phyloP scores from a whole-genome alignment of 2,888 invertebrate species.

The Drepanosiphum platanoidis region DNA sequence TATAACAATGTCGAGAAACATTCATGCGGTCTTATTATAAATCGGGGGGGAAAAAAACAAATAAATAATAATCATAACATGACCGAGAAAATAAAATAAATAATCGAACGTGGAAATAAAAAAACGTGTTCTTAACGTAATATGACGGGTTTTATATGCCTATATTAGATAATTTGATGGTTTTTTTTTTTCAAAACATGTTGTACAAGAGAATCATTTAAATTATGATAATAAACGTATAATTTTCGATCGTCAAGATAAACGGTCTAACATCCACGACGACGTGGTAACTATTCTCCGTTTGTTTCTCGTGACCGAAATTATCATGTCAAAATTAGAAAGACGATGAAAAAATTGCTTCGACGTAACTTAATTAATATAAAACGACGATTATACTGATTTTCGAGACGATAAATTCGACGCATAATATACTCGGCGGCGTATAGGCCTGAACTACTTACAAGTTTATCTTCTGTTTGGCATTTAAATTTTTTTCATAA shows the following conservation, averaged over 20 bases:
- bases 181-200: neutral
- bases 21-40: too few species aligned
- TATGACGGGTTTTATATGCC: neutral
- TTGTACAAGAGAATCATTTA: neutral
- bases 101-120: neutral
- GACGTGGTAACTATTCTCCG: conserved; percentile 18
- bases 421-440: too few species aligned
- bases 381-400: too few species aligned
- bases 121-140: neutral
- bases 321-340: too few species aligned
- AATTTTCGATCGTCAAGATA: conserved; percentile 31
- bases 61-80: neutral
- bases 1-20: neutral
- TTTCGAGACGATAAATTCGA: too few species aligned
- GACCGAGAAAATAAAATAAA: neutral
- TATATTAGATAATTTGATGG: neutral
- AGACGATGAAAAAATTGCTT: too few species aligned
- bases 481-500: too few species aligned
- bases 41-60: neutral
- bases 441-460: too few species aligned
- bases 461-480: too few species aligned
- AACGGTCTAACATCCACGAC: conserved; percentile 38
- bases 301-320: conserved; percentile 35
- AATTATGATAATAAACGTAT: neutral
- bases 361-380: too few species aligned